Percentiles rank a stretch among this genome's conserved stretches.
These are phyloP conservation scores for Ichneumon xanthorius DNA, from an alignment of 2,888 invertebrate species.

Conservation along the genomic window DNA sequence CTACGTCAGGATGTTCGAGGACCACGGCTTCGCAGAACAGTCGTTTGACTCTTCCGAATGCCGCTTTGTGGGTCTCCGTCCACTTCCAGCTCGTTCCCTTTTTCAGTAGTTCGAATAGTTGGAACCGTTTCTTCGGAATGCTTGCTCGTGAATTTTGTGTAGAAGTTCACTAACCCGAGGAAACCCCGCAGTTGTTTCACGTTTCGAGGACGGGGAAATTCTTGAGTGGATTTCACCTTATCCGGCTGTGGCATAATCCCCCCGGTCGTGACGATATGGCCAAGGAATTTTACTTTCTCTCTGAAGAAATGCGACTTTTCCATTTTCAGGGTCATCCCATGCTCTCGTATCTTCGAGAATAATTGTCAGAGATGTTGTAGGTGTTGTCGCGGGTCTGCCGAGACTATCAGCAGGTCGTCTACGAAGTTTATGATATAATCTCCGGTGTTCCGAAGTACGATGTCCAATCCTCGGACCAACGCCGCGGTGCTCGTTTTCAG, in stretches of 20 bases:
- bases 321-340: slow-evolving; percentile 68
- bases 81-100: no score
- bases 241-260: slow-evolving; percentile 70
- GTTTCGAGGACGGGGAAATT: slow-evolving; percentile 68
- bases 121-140: no score
- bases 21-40: slow-evolving; percentile 19
- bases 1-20: no score
- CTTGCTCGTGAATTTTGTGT: no score
- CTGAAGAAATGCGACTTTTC: no score
- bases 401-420: slow-evolving; percentile 22
- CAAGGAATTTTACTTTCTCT: slow-evolving; percentile 70
- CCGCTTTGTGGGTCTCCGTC: slow-evolving; percentile 20
- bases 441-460: no score
- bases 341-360: slow-evolving; percentile 53
- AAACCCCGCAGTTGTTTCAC: slow-evolving; percentile 65
- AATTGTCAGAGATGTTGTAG: slow-evolving; percentile 57
- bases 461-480: no score
- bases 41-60: slow-evolving; percentile 45
- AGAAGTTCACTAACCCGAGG: no score
- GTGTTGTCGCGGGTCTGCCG: slow-evolving; percentile 26
- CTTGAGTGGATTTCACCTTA: slow-evolving; percentile 63
- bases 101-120: no score
- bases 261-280: no score
- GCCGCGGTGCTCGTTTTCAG: no score
- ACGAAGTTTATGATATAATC: no score